Conservation (phyloP, 2,888 invertebrate species). For the Rotaria sp. region DNA sequence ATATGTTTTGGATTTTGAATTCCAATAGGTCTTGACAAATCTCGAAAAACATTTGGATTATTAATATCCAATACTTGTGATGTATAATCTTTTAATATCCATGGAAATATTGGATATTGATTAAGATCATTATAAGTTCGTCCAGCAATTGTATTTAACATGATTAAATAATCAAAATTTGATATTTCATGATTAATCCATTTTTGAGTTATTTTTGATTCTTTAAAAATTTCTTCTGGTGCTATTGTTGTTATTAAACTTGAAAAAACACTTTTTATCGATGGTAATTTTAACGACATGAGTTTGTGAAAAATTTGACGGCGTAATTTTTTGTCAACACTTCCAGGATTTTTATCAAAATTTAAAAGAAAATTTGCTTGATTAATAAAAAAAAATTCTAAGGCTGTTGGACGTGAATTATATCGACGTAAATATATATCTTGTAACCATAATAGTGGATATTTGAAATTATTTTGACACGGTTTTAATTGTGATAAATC, state of each 20-base stretch:
- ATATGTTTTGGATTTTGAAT: conserved; percentile 59
- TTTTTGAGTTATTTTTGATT: conserved; percentile 61
- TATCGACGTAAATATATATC: conserved; percentile 64
- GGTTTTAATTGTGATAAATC: conserved; percentile 53
- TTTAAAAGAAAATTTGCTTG: conserved; percentile 65
- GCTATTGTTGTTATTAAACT: conserved; percentile 56
- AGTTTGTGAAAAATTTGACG: conserved; percentile 63
- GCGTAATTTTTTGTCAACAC: conserved; percentile 61
- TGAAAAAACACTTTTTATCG: conserved; percentile 60
- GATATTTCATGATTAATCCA: conserved; percentile 60
- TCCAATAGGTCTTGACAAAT: conserved; percentile 57
- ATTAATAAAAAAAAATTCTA: conserved; percentile 64
- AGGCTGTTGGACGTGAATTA: conserved; percentile 63
- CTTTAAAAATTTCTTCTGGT: conserved; percentile 62
- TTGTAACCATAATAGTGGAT: conserved; percentile 60
- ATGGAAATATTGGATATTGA: conserved; percentile 58
- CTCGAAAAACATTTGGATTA: conserved; percentile 53
- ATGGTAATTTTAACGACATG: conserved; percentile 61
- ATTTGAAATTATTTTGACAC: conserved; percentile 54
- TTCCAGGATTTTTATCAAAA: conserved; percentile 59
- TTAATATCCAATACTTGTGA: conserved; percentile 53
- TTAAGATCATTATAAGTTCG: conserved; percentile 58
- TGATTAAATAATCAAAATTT: conserved; percentile 59
- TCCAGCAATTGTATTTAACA: conserved; percentile 58
- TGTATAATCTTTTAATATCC: conserved; percentile 56